Conservation (phyloP, 1,140 invertebrate species). For the Hermetia illucens region DNA sequence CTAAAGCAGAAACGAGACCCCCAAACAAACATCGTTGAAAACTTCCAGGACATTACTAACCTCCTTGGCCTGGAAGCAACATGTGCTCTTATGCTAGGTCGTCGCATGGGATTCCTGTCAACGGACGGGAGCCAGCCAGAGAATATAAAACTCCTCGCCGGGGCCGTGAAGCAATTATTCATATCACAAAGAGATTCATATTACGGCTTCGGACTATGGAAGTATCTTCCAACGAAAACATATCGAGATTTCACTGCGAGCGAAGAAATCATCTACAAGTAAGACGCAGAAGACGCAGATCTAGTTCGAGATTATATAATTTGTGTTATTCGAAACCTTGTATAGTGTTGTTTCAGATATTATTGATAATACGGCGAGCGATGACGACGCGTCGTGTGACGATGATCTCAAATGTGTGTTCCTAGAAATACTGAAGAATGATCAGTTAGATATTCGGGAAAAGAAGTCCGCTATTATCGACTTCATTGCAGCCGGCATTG, state of each 20-base stretch:
- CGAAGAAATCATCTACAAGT: conserved; percentile 67
- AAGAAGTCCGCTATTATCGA: conserved; percentile 75
- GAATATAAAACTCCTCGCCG: conserved; percentile 40
- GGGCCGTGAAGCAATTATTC: conserved; percentile 59
- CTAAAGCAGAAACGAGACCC: conserved; percentile 38
- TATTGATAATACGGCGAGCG: conserved; percentile 45
- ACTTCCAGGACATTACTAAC: conserved; percentile 59
- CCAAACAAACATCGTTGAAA: conserved; percentile 33
- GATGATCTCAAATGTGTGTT: conserved; percentile 54
- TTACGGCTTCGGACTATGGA: conserved; percentile 73
- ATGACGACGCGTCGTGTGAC: conserved; percentile 30
- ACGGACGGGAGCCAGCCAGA: conserved; percentile 34
- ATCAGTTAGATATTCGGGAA: conserved; percentile 56
- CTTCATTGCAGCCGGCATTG: conserved; percentile 74
- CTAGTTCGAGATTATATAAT: conserved; percentile 3
- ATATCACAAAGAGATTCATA: conserved; percentile 61
- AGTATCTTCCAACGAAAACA: conserved; percentile 54
- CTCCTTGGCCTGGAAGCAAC: conserved; percentile 66
- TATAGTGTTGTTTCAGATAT: conserved; percentile 62
- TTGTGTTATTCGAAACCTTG: conserved; percentile 9
- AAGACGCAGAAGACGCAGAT: conserved; percentile 9
- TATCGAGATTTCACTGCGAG: conserved; percentile 56
- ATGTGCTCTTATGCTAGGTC: conserved; percentile 60
- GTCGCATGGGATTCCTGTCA: conserved; percentile 64
- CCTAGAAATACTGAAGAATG: conserved; percentile 54